phyloP scores from a whole-genome alignment of 2,888 invertebrate genomes.

The Drosophila multiciliata region DNA sequence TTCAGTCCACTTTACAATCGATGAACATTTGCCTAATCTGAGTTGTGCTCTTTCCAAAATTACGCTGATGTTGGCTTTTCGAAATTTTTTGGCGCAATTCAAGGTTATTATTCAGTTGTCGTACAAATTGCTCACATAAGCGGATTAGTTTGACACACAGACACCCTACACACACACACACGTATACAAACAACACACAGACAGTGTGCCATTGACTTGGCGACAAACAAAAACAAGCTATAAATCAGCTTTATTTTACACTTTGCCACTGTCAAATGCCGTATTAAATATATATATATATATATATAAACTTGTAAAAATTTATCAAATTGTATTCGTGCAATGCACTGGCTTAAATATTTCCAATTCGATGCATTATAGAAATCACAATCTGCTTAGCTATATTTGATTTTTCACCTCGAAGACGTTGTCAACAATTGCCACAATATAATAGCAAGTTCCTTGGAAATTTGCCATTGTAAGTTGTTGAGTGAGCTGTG shows the following conservation, averaged over 20 bases:
- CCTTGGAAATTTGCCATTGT: neutral
- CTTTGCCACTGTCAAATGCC: constrained; percentile 32
- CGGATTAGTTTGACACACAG: constrained; percentile 61
- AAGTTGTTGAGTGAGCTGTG: neutral
- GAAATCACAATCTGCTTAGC: constrained; percentile 58
- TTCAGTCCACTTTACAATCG: constrained; percentile 24
- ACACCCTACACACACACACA: constrained; percentile 10
- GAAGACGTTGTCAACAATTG: constrained; percentile 24
- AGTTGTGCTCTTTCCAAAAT: constrained; percentile 46
- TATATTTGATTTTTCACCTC: constrained; percentile 38
- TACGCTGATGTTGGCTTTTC: constrained; percentile 39
- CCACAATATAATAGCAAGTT: constrained; percentile 7
- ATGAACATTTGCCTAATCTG: constrained; percentile 56
- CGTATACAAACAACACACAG: neutral
- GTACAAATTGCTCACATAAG: constrained; percentile 67
- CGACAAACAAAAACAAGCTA: constrained; percentile 45
- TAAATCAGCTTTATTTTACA: constrained; percentile 66
- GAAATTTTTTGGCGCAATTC: constrained; percentile 18
- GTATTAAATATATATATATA: too few relatives aligned
- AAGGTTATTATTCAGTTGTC: constrained; percentile 74
- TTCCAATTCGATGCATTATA: constrained; percentile 30
- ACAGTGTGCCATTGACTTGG: constrained; percentile 22
- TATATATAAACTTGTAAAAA: too few relatives aligned
- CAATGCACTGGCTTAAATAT: constrained; percentile 17
- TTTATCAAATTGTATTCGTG: constrained; percentile 21